Percentiles rank a stretch among this genome's conserved stretches.
Evolutionary conservation across 2,113 vertebrate genomes (phyloP).

Genomic region (Tachuris rubrigastra): DNA sequence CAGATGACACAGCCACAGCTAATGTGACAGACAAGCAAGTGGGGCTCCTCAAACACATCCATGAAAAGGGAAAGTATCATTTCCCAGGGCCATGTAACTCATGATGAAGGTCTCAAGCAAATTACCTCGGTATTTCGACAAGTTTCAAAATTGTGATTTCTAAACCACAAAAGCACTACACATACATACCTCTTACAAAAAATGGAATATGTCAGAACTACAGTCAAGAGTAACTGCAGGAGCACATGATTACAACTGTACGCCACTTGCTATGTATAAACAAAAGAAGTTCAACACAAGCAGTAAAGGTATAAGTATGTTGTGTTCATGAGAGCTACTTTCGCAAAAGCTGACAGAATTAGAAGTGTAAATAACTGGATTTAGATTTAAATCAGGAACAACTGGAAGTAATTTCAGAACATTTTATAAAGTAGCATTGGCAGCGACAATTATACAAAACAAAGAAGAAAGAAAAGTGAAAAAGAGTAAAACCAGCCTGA

Average conservation of each 20-base stretch:
- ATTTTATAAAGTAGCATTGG: background rate
- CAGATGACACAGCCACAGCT: background rate
- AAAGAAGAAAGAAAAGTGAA: background rate
- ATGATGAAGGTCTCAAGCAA: background rate
- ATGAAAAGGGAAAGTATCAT: background rate
- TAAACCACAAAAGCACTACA: background rate
- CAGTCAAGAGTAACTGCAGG: background rate
- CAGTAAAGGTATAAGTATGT: rapidly evolving
- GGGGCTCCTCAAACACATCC: background rate
- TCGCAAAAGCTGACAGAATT: background rate
- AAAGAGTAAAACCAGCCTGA: background rate
- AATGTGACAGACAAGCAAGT: background rate
- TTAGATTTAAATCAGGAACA: background rate
- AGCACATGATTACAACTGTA: background rate
- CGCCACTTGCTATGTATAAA: background rate
- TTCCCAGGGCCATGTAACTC: background rate
- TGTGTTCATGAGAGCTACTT: background rate
- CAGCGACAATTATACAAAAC: background rate
- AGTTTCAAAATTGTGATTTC: background rate
- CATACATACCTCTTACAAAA: background rate
- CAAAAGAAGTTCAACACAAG: background rate
- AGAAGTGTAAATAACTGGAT: background rate
- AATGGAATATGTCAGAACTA: background rate
- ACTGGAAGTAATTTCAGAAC: background rate
- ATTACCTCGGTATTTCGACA: background rate